Evolutionary conservation across 2,888 invertebrate genomes (phyloP), one percentile per base, ranked within the genome.

Genomic region (Xiphydria camelus): DNA sequence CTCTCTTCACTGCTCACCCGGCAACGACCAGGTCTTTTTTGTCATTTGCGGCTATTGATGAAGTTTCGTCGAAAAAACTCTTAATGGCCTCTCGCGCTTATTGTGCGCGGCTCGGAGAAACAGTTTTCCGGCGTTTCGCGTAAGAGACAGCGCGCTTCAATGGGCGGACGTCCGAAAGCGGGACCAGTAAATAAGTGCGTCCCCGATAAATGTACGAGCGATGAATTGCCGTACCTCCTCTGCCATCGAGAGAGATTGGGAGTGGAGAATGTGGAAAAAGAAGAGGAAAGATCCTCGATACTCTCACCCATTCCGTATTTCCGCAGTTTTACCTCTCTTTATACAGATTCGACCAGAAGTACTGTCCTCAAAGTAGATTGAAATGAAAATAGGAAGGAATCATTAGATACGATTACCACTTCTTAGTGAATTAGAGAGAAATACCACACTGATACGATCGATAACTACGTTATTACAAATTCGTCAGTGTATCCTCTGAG

Each of bases 131-230:
- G 15, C 42, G 29, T 42, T 32, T 34, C 23, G 35, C 19, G 31
- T 50, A 41, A 36, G 33, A 47, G 42, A 35, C 17, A 31, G 43
- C 36, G 19, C 15, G 19, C 40, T 35, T 48, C 40, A 47, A 53
- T 47, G 46, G 49, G 41, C 44, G 47, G 40, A 49, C 40, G 39
- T 44, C 35, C 39, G n/a, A n/a, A 34, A 21, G 10, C 23, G 23
- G 17, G 26, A 31, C 18, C 41, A 47, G 49, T 54, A 49, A 54
- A 54, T 51, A 49, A 59, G 52, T 53, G 41, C 37, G 32, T 19
- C 54, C 49, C 9, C 58, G 56, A 61, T 64, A 62, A 64, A 64
- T 64, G 59, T 63, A 48, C 53, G 51, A 45, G 44, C 51, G 53
- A 50, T 55, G 54, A 53, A 61, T 61, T 60, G 57, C 39, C 59